Evolutionary conservation across 2,888 invertebrate genomes (phyloP).

Genomic region (Lycocerus yunnanus): DNA sequence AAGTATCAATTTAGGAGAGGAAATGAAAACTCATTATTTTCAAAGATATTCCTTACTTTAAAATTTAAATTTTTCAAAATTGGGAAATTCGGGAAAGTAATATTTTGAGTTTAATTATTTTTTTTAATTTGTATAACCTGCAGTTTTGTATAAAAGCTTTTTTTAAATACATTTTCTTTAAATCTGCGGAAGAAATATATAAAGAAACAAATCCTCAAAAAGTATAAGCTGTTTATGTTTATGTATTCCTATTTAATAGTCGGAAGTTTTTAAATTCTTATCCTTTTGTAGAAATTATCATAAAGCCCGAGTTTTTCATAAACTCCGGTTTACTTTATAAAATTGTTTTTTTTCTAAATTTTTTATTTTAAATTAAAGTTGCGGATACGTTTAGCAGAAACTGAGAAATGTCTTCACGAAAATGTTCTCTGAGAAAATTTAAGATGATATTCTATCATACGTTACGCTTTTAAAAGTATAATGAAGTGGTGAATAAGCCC

Average conservation of each 20-base stretch:
- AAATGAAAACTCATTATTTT: neutral
- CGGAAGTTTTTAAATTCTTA: neutral
- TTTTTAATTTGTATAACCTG: neutral
- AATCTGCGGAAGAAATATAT: neutral
- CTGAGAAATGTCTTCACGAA: neutral
- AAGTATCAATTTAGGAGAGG: neutral
- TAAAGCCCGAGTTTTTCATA: neutral
- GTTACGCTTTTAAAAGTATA: neutral
- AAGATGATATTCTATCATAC: neutral
- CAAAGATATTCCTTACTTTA: neutral
- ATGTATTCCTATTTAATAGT: neutral
- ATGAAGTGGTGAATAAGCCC: neutral
- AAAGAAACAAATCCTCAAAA: neutral
- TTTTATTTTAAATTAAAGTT: neutral
- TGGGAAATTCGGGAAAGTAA: neutral
- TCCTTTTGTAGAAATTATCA: neutral
- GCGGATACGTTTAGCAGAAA: no score
- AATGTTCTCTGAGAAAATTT: neutral
- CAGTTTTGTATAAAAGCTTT: neutral
- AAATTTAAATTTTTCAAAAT: neutral
- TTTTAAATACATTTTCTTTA: neutral
- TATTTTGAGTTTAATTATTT: neutral
- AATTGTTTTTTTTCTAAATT: neutral
- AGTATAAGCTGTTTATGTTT: neutral
- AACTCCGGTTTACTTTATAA: neutral